Percentiles rank a stretch among this genome's conserved stretches.
Evolutionary conservation across 2,888 invertebrate species (phyloP).

Genomic region (Lasioglossum oenotherae): DNA sequence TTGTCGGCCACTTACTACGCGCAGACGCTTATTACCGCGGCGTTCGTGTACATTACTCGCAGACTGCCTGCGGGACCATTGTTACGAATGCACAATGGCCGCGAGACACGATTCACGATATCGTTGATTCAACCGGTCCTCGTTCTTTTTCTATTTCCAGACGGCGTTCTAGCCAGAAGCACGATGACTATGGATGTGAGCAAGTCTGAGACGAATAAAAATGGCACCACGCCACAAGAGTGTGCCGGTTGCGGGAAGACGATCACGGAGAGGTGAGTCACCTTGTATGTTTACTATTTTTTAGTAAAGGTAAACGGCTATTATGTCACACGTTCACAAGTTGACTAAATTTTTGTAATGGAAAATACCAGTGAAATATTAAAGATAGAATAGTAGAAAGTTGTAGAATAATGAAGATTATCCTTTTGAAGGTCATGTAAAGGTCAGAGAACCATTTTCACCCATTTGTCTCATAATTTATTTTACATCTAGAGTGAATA

Average conservation of each 20-base stretch:
- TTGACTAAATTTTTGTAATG: background rate
- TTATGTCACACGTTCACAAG: background rate
- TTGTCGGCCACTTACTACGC: constrained; percentile 70
- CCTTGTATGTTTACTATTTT: background rate
- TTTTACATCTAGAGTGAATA: background rate
- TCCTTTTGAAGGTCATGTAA: background rate
- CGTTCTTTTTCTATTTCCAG: constrained; percentile 70
- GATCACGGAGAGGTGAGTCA: constrained; percentile 90
- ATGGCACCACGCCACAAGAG: constrained; percentile 88
- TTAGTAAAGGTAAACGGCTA: background rate
- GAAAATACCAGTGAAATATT: background rate
- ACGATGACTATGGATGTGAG: constrained; percentile 96
- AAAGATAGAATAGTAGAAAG: background rate
- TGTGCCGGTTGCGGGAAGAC: constrained; percentile 98
- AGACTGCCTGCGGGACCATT: constrained; percentile 36
- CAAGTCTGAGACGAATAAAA: constrained; percentile 88
- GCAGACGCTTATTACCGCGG: constrained; percentile 64
- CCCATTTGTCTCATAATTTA: background rate
- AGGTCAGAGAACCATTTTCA: too few relatives aligned
- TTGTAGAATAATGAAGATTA: background rate
- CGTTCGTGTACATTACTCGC: constrained; percentile 52
- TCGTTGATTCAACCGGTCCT: constrained; percentile 39
- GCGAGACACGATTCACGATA: constrained; percentile 43
- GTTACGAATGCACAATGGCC: constrained; percentile 41
- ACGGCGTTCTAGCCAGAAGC: constrained; percentile 81